Evolutionary conservation across 1,140 invertebrate genomes (phyloP).

Genomic region (Zelostemma sp.): DNA sequence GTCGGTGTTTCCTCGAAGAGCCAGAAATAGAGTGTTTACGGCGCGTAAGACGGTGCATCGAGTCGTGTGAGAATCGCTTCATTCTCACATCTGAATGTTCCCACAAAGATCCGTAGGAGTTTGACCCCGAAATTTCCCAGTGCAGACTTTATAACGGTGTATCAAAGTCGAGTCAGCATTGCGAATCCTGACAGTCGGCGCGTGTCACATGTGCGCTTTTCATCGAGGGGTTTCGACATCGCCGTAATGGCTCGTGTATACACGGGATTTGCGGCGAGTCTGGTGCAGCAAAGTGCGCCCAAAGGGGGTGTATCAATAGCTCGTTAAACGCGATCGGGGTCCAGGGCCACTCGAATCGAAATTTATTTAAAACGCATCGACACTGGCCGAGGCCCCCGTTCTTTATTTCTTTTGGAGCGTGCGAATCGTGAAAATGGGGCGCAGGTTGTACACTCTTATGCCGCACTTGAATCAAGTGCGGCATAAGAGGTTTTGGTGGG

Average conservation of each 20-base stretch:
- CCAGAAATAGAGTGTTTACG: too few relatives aligned
- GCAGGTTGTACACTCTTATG: slow-evolving; percentile 56
- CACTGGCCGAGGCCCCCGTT: slow-evolving; percentile 18
- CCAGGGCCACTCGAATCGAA: slow-evolving; percentile 46
- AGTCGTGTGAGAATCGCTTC: slow-evolving; percentile 33
- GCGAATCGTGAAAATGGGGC: slow-evolving; percentile 53
- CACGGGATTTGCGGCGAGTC: slow-evolving; percentile 20
- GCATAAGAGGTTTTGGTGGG: background rate
- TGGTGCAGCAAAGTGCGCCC: background rate
- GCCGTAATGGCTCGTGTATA: background rate
- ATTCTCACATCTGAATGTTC: slow-evolving; percentile 52
- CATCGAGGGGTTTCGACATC: slow-evolving; percentile 21
- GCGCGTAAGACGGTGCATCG: too few relatives aligned
- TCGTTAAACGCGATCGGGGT: slow-evolving; percentile 57
- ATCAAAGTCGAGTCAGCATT: slow-evolving; percentile 14
- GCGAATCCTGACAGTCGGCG: slow-evolving; percentile 12
- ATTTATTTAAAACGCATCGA: slow-evolving; percentile 63
- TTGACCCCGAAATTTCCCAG: slow-evolving; percentile 32
- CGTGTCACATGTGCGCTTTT: slow-evolving; percentile 52
- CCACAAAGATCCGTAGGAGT: slow-evolving; percentile 39
- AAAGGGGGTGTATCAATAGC: slow-evolving; percentile 60
- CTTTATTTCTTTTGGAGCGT: slow-evolving; percentile 14
- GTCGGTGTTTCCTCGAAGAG: too few relatives aligned
- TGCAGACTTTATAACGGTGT: slow-evolving; percentile 53
- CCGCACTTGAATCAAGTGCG: slow-evolving; percentile 57